Conservation (phyloP, 2,888 invertebrate species). For the Penaeus monodon region DNA sequence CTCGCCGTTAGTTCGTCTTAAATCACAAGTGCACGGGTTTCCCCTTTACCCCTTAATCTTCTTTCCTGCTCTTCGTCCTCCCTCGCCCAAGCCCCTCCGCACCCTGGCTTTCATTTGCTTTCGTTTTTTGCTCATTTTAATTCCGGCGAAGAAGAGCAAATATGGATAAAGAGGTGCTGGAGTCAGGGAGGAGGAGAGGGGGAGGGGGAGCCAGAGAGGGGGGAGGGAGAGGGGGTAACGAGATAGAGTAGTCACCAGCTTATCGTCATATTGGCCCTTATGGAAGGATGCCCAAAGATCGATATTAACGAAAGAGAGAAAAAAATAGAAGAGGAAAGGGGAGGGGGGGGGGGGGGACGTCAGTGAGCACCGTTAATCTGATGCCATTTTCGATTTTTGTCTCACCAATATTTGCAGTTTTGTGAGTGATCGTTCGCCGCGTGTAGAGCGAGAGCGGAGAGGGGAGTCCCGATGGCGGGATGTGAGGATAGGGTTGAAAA, state of each 20-base stretch:
- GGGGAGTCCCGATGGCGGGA: no score
- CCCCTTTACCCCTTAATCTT: no score
- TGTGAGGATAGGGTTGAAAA: no score
- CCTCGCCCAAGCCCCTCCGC: background rate
- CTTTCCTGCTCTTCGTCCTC: background rate
- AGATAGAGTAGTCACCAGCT: background rate
- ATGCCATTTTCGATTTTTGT: no score
- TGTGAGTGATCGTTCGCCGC: no score
- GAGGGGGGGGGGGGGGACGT: background rate
- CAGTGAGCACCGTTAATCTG: no score
- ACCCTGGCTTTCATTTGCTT: constrained; percentile 48
- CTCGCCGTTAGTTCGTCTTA: background rate
- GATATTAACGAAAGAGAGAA: no score
- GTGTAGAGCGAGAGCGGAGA: no score
- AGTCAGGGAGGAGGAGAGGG: background rate
- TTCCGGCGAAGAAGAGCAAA: constrained; percentile 39
- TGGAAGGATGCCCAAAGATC: no score
- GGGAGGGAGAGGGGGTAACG: background rate
- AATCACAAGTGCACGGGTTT: no score
- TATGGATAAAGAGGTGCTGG: constrained; percentile 47
- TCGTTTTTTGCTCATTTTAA: constrained; percentile 47
- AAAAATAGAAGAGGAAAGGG: background rate
- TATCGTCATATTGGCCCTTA: no score
- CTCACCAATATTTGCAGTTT: no score
- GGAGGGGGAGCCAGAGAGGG: background rate